Evolutionary conservation across 2,113 vertebrate genomes (phyloP).

Genomic region (Eidolon helvum): DNA sequence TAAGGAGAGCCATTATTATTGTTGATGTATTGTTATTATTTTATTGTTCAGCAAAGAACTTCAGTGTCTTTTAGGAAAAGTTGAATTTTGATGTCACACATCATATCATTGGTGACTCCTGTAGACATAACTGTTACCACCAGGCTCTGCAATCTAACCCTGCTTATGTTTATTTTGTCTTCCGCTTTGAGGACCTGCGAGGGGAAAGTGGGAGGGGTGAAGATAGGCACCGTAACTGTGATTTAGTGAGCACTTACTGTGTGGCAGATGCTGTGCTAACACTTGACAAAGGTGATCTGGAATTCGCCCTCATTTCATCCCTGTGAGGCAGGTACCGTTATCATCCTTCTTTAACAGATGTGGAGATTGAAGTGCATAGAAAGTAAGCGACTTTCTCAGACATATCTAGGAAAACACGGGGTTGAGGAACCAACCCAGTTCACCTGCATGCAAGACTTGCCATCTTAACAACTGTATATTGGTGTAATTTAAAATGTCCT

Average conservation of each 20-base stretch:
- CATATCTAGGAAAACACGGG: background rate
- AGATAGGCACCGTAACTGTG: rapidly evolving
- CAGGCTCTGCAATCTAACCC: background rate
- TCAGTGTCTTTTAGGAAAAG: background rate
- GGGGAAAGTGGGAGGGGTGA: background rate
- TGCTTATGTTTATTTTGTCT: background rate
- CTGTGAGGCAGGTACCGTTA: background rate
- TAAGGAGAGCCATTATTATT: background rate
- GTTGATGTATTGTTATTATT: background rate
- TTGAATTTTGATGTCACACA: background rate
- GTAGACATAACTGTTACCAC: background rate
- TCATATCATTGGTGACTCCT: background rate
- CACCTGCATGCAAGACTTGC: no score
- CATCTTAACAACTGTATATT: background rate
- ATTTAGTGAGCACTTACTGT: background rate
- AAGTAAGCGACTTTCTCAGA: background rate
- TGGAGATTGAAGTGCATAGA: background rate
- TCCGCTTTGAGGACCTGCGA: background rate
- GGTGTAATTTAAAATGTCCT: background rate
- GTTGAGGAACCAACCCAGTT: background rate
- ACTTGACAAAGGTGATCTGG: background rate
- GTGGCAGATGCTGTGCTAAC: rapidly evolving
- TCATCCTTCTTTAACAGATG: background rate
- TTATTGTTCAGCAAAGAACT: background rate
- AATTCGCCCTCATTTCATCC: background rate